Evolutionary conservation across 1,140 invertebrate species (phyloP), one percentile per base, ranked within the genome.

Genomic region (Calliopsis andreniformis): DNA sequence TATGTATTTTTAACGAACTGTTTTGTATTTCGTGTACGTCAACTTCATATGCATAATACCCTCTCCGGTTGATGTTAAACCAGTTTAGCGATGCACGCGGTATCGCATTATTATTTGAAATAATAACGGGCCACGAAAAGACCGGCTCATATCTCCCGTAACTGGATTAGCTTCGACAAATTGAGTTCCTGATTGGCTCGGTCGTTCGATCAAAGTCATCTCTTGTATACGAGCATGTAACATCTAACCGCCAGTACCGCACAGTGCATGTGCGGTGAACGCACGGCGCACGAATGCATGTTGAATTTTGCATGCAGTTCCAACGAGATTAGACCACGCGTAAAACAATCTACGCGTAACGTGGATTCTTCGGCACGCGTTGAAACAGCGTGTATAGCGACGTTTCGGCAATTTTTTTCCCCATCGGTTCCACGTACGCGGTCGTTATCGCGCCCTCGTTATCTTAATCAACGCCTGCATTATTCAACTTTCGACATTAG

Each of bases 131-230:
- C n/a, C 35, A 20, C 49, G 70, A 73, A 73, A 73, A 73, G 61
- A 66, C 70, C 70, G 35, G 62, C 62, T 66, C 61, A 32, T 73
- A 66, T 66, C 70, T 66, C 61, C 25, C 49, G 30, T 73, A 73
- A 73, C 70, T 73, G 62, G 61, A 73, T 73, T 73, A 73, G 62
- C 70, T 66, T 73, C 61, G 70, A 73, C 70, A 73, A 73, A 73
- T 73, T 73, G 70, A 73, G 61, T 73, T 73, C 70, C 62, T 73
- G 70, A 73, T 73, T 73, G 70, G 70, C 70, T 66, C 35, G 70
- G 70, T 73, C 70, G 70, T 73, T 73, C 70, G 70, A 73, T 73
- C 70, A 73, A 73, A 73, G 70, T 73, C 70, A 73, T 73, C 70
- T 73, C 70, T 73, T 66, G 49, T 73, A 43, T 55, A 66, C 70